Evolutionary conservation across 2,113 vertebrate species (phyloP), one percentile per base, ranked within the genome.

Genomic region (Muscicapa adusta): DNA sequence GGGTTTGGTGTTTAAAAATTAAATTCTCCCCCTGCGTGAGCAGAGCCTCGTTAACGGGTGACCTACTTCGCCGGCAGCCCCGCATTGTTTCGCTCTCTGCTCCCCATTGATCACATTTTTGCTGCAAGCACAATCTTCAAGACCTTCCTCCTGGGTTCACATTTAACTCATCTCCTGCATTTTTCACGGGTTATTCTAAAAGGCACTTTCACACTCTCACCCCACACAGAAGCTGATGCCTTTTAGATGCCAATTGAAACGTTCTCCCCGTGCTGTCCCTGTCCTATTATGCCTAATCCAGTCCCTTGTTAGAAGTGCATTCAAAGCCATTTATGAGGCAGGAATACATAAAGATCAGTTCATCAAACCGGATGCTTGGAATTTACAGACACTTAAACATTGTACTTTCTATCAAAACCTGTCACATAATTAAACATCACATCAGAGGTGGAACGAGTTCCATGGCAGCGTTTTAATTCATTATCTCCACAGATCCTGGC

Each of bases 61-160:
- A 97, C 97, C 96, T 97, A 97, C 93, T 97, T 97, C 80, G 73
- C 96, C 76, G 73, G 77, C 77, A 79, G 85, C 93, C 74, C 3
- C 83, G 82, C 89, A 81, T 72, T 92, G 92, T 95, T 96, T 96
- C 93, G 78, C 86, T 84, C 87, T 42, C 84, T 40, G 50, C 33
- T 91, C 94, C 74, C 78, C 3, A 96, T 94, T 97, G 97, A 98
- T 97, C 95, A 97, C 78, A 66, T 81, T 91, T 96, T 93, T 96
- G 93, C 95, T 97, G 94, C 89, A 34, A 97, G 95, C 89, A 74
- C 84, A 93, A 45, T 86, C 94, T 86, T 95, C 73, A 81, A 95
- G 91, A 89, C 91, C 91, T 95, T 96, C 91, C 84, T 96, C 96
- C 91, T 77, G 93, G 95, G 92, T 83, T 95, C 97, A 91, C 77